These are phyloP conservation scores for Drosophila niveifrons DNA, from an alignment of 2,888 invertebrate genomes.

Conservation along the genomic window DNA sequence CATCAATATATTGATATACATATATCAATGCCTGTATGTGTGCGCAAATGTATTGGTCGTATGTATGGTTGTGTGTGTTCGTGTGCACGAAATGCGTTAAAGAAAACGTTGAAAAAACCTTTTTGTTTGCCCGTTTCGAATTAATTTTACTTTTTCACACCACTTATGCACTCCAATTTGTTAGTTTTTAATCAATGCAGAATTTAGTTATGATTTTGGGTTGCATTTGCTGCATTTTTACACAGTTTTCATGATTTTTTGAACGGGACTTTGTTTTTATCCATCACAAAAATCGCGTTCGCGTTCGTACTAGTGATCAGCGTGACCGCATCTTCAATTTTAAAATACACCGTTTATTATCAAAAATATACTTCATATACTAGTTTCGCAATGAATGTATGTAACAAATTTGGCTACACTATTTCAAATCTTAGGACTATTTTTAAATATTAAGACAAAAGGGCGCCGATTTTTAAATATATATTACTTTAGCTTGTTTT, in stretches of 20 bases:
- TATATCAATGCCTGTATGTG: conserved; percentile 73
- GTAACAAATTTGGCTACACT: neutral
- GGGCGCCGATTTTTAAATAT: neutral
- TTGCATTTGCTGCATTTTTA: conserved; percentile 63
- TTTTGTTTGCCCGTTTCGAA: conserved; percentile 62
- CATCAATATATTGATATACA: conserved; percentile 80
- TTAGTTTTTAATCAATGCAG: conserved; percentile 55
- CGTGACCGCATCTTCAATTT: neutral
- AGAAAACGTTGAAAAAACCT: conserved; percentile 72
- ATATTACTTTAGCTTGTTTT: neutral
- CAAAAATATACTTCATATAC: neutral
- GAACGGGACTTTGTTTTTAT: conserved; percentile 78
- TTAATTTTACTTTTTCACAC: conserved; percentile 52
- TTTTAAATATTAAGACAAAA: neutral
- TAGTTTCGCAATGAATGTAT: neutral
- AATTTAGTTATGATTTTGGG: conserved; percentile 56
- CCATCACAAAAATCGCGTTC: conserved; percentile 71
- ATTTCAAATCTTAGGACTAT: neutral
- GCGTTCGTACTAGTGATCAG: conserved; percentile 56
- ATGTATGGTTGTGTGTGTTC: conserved; percentile 36
- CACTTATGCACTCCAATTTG: conserved; percentile 62
- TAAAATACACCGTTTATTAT: neutral
- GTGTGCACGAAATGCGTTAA: conserved; percentile 77
- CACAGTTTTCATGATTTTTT: conserved; percentile 61
- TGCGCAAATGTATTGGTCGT: conserved; percentile 43